Percentiles rank a stretch among this genome's conserved stretches.
Conservation (phyloP, 2,797 vertebrate genomes). For the Hirundo rustica region DNA sequence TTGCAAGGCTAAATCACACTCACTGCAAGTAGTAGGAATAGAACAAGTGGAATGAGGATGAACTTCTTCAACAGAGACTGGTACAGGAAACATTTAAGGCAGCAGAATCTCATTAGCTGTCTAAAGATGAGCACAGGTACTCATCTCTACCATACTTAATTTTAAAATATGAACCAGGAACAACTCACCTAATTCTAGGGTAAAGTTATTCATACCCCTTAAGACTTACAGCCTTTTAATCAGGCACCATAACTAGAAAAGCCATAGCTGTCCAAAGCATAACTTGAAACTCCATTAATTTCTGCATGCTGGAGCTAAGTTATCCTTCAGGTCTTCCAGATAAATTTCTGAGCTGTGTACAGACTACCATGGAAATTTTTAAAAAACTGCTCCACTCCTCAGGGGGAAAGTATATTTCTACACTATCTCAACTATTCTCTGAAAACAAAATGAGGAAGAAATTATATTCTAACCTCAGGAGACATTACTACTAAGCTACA, state of each 20-base stretch:
- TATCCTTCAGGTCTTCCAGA: neutral
- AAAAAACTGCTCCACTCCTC: neutral
- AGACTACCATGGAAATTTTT: neutral
- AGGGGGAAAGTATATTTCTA: neutral
- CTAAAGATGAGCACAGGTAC: neutral
- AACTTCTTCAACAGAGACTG: neutral
- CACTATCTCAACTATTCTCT: neutral
- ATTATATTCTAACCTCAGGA: neutral
- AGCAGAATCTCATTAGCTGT: neutral
- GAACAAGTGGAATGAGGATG: neutral
- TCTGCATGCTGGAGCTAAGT: neutral
- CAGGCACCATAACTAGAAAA: neutral
- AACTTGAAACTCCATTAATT: neutral
- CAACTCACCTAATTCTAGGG: neutral
- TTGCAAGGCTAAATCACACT: neutral
- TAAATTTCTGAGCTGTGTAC: neutral
- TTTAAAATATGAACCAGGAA: neutral
- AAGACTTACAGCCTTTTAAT: neutral
- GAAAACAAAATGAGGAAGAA: conserved; percentile 30
- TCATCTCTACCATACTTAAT: neutral
- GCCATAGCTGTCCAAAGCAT: neutral
- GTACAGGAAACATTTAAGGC: neutral
- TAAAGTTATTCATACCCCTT: neutral
- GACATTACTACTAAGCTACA: neutral
- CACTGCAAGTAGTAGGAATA: neutral